Evolutionary conservation across 2,888 invertebrate genomes (phyloP), one percentile per base, ranked within the genome.

Genomic region (Pseudeuparius sepicola): DNA sequence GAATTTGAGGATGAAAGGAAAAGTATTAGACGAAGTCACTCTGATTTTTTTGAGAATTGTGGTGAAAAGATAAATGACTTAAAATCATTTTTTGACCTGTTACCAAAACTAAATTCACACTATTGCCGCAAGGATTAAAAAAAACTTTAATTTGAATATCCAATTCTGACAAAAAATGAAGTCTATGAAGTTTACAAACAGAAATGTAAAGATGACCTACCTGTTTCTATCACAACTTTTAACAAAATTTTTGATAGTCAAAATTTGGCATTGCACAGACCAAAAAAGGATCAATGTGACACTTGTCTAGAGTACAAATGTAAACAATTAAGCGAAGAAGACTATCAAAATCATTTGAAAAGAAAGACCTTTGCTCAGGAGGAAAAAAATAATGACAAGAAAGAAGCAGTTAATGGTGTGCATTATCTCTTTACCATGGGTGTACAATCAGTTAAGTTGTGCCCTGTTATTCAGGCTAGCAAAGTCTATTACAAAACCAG

Each of bases 401-500:
- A 10, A 20, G 17, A 35, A 28, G 3, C 17, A 13, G n/a, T 29
- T 3, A 32, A 32, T 2, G 24, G 16, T 10, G 25, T 24, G 3
- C 32, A 32, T 2, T 24, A 32, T 16, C 24, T 25, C 9, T 24
- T 32, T 14, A 24, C 31, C 2, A 31, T 31, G 31, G 23, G 14
- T 13, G 31, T 31, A 13, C 31, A 31, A 23, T 20, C 31, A 13
- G 32, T 32, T 10, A 37, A 37, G 31, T 28, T 48, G n/a, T 40
- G 41, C 31, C 43, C 42, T 4, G 34, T 42, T 17, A 30, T 39
- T n/a, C 20, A 32, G 23, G 42, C 45, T 12, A 42, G 45, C 18
- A 33, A 37, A n/a, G 17, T 40, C 10, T 43, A 46, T 27, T 46
- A 45, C 37, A 40, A 40, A 34, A 40, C 32, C 15, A 48, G 41